Percentiles rank a stretch among this genome's conserved stretches.
Evolutionary conservation across 64 coral and sea anemone species (phyloP).

Genomic region (Montipora efflorescens): DNA sequence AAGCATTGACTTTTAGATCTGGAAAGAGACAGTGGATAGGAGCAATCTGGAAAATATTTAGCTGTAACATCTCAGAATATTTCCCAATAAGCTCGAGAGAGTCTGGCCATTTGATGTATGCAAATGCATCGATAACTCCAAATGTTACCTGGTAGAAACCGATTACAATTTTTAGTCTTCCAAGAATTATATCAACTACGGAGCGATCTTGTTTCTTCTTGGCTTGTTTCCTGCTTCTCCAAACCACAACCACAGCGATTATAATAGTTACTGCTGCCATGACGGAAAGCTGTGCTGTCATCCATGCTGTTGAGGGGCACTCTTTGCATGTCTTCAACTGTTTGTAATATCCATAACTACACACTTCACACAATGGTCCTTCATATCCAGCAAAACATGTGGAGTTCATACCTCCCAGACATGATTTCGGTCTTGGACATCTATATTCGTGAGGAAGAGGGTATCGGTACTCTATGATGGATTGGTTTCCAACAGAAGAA

Average conservation of each 20-base stretch:
- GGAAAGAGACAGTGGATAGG: constrained; percentile 35
- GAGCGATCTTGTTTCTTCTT: neutral
- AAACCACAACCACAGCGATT: neutral
- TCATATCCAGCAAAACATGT: neutral
- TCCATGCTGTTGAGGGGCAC: constrained; percentile 37
- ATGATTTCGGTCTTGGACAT: neutral
- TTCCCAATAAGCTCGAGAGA: constrained; percentile 14
- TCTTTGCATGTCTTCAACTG: constrained; percentile 16
- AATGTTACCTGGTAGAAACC: constrained; percentile 38
- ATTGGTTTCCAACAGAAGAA: neutral
- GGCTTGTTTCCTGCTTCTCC: constrained; percentile 17
- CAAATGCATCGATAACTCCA: constrained; percentile 35
- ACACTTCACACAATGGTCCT: constrained; percentile 38
- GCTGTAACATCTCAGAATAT: constrained; percentile 8
- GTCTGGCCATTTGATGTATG: constrained; percentile 36
- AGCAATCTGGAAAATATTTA: constrained; percentile 45
- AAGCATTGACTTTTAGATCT: neutral
- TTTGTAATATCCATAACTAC: constrained; percentile 37
- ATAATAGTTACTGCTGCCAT: neutral
- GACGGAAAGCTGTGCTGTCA: constrained; percentile 15
- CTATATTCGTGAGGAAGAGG: neutral
- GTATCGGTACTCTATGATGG: neutral
- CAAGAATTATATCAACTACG: constrained; percentile 13
- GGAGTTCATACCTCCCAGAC: neutral
- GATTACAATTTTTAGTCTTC: constrained; percentile 49